Conservation (phyloP, 2,888 invertebrate genomes). For the Lymantria dispar region DNA sequence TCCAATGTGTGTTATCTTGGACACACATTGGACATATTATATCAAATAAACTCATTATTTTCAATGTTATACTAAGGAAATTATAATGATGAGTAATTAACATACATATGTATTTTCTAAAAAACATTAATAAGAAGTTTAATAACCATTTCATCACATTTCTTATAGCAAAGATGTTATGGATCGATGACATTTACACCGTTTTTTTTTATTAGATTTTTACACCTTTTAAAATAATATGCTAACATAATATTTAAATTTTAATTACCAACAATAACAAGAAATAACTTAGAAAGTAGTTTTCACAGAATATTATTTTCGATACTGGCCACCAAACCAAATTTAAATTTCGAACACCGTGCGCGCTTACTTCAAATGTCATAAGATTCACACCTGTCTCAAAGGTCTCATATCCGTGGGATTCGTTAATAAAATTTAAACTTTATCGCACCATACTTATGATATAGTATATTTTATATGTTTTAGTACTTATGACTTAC, state of each 20-base stretch:
- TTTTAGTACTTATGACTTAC: constrained; percentile 32
- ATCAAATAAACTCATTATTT: too few relatives aligned
- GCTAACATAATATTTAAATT: not conserved
- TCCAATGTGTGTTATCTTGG: too few relatives aligned
- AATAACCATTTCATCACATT: too few relatives aligned
- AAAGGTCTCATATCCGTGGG: constrained; percentile 27
- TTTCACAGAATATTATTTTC: constrained; percentile 19
- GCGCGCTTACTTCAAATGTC: constrained; percentile 65
- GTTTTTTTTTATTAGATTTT: too few relatives aligned
- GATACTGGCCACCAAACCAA: constrained; percentile 38
- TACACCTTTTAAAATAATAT: too few relatives aligned
- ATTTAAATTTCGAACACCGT: constrained; percentile 45
- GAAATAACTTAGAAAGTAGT: constrained; percentile 30
- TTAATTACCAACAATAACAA: constrained; percentile 16
- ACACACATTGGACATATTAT: too few relatives aligned
- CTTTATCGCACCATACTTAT: constrained; percentile 3
- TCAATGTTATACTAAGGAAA: too few relatives aligned
- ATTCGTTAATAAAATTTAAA: constrained; percentile 13
- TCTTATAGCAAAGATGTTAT: too few relatives aligned
- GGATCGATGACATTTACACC: too few relatives aligned
- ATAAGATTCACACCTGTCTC: constrained; percentile 64
- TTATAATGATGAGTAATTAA: too few relatives aligned
- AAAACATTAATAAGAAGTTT: too few relatives aligned
- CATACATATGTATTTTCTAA: too few relatives aligned
- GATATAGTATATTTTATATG: not conserved